Conservation (phyloP, 2,888 invertebrate species). For the Hyles lineata region DNA sequence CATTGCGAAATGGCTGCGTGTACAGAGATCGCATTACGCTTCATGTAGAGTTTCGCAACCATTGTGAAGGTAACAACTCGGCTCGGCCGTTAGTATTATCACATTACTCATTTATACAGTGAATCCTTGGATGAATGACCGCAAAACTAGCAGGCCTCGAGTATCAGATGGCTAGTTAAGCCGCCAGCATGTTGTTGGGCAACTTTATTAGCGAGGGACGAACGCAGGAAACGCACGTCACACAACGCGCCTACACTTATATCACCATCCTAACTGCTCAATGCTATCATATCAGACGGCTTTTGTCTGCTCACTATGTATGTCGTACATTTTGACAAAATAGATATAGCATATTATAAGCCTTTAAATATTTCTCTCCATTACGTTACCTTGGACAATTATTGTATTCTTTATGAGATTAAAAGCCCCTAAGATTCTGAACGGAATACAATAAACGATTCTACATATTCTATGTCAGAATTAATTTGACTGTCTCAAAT, state of each 20-base stretch:
- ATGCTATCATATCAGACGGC: background rate
- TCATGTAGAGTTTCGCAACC: background rate
- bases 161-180: background rate
- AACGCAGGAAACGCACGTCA: background rate
- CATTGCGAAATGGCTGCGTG: slow-evolving; percentile 5
- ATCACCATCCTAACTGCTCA: background rate
- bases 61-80: background rate
- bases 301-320: background rate
- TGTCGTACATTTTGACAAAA: background rate
- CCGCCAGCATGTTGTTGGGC: background rate
- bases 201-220: background rate
- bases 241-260: background rate
- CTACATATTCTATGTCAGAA: too few relatives aligned
- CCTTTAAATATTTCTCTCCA: too few relatives aligned
- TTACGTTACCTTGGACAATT: too few relatives aligned
- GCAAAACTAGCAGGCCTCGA: background rate
- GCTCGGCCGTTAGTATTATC: background rate
- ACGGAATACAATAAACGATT: too few relatives aligned
- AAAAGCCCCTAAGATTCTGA: too few relatives aligned
- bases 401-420: too few relatives aligned
- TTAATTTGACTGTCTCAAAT: too few relatives aligned
- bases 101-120: background rate
- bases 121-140: slow-evolving; percentile 7
- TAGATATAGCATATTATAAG: too few relatives aligned
- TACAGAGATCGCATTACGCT: slow-evolving; percentile 8